phyloP scores from a whole-genome alignment of 2,888 invertebrate species.

The Ophion ventricosus region DNA sequence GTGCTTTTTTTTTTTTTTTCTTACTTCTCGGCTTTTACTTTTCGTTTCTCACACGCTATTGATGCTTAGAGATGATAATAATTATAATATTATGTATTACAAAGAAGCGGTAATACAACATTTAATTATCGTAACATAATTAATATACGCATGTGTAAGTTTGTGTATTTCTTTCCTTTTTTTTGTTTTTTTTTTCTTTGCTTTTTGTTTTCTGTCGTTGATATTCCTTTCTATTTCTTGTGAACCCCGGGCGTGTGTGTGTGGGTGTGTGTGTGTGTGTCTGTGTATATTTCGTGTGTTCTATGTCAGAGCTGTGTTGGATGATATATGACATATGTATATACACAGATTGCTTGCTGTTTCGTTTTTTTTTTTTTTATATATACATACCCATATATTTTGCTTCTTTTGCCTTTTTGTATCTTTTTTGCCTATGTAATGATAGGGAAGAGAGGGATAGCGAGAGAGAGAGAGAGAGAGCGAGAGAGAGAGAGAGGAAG shows the following conservation, averaged over 20 bases:
- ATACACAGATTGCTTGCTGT: conserved; percentile 64
- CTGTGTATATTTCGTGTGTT: conserved; percentile 31
- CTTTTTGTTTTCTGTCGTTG: conserved; percentile 10
- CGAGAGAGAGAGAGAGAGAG: conserved; percentile 60
- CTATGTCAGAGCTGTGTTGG: conserved; percentile 49
- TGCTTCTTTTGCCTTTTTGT: conserved; percentile 58
- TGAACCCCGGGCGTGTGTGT: conserved; percentile 16
- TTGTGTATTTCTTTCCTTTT: conserved; percentile 24
- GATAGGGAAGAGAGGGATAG: conserved; percentile 62
- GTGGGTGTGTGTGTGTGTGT: no score
- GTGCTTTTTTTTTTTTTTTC: conserved; percentile 34
- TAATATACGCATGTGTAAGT: conserved; percentile 66
- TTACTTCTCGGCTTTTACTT: conserved; percentile 46
- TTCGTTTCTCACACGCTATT: conserved; percentile 67
- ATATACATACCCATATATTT: conserved; percentile 65
- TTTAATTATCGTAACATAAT: conserved; percentile 81
- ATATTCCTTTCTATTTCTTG: conserved; percentile 36
- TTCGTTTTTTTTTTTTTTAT: conserved; percentile 64
- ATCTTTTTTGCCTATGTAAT: conserved; percentile 61
- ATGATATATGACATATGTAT: conserved; percentile 68
- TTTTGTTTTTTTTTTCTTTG: conserved; percentile 20
- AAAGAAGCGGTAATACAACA: conserved; percentile 82
- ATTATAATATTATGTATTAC: conserved; percentile 76
- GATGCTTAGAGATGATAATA: conserved; percentile 68
- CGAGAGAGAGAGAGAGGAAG: conserved; percentile 52